Evolutionary conservation across 1,140 invertebrate genomes (phyloP), one percentile per base, ranked within the genome.

Genomic region (Bicyclus anynana): DNA sequence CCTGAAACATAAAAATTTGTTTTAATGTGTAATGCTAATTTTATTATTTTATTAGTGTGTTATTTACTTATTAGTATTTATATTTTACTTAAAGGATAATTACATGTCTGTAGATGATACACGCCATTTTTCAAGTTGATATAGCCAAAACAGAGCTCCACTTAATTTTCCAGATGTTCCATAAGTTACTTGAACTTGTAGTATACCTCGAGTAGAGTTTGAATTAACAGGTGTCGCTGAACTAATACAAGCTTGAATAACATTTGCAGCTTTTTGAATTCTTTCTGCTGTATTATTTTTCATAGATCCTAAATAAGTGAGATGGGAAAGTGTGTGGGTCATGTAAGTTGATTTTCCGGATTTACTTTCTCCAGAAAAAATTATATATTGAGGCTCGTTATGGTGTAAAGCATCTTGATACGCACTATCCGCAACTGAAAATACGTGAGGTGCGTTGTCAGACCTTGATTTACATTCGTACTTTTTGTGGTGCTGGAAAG

Each of bases 361-460:
- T 68, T 93, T 93, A 62, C 93, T 94, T 89, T 97, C 95, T 4
- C 95, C 96, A n/a, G 93, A 91, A 57, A 97, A 90, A 13, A 97
- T 79, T 59, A 97, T 94, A 74, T 95, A 92, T 76, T 98, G 96
- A 1, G 93, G 91, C 64, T 94, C 93, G 68, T 95, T 91, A 85
- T 94, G 94, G 76, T 97, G 96, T 53, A 95, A 76, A 75, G 94
- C 94, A 68, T 96, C 94, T 87, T 97, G 95, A 82, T 95, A 96
- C 21, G 95, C 95, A 47, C 93, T 92, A 67, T 98, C 97, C 2
- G 96, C 96, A 2, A 97, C 93, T 1, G 94, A 92, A 82, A 94
- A 98, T 61, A 98, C 94, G 74, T 98, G 97, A 0, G 97, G 96
- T 17, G 94, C 93, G 77, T 97, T 97, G 73, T 97, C 96, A 12